Evolutionary conservation across 2,797 vertebrate genomes (phyloP), one percentile per base, ranked within the genome.

Genomic region (Benthosema pterotum): DNA sequence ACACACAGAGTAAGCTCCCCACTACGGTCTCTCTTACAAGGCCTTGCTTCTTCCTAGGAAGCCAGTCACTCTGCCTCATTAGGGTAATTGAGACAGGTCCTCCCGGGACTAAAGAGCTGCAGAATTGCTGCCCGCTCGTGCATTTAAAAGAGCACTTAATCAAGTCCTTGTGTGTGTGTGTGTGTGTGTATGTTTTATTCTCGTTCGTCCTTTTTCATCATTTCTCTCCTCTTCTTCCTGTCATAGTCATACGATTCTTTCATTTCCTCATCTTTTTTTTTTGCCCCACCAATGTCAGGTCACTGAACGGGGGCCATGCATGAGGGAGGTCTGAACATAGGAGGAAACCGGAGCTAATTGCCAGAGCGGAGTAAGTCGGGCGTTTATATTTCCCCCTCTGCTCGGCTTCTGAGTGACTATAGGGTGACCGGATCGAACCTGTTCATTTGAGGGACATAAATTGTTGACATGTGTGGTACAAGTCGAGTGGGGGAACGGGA

Each of bases 61-160:
- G 79, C 67, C 64, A 59, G 80, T 89, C 85, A 74, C 82, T 86
- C 80, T 69, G 77, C 76, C 87, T 91, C 87, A 88, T 91, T 89
- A 91, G 83, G 82, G 82, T 89, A 89, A 91, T 86, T 87, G 83
- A 91, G 89, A 90, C 72, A 77, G 84, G 82, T 79, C 83, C 85
- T 86, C 79, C 69, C 16, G 71, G 86, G 87, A 90, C 80, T 85
- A 79, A 85, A 87, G 85, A 86, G 79, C 82, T 74, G 73, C 76
- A 78, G 83, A 88, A 82, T 84, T 78, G 79, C 83, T 79, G 77
- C 63, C 77, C 80, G 84, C 82, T 87, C 72, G 22, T 60, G 60
- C 83, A 79, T 89, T 84, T 78, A 82, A 84, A 88, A 89, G 79
- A 86, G 58, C 79, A 83, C 83, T 90, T 89, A 79, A 88, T 90